A percentile compares a stretch with the other conserved stretches of the same genome.
These are phyloP conservation scores for Eciton burchellii DNA, from an alignment of 1,140 invertebrate genomes.

Conservation along the genomic window DNA sequence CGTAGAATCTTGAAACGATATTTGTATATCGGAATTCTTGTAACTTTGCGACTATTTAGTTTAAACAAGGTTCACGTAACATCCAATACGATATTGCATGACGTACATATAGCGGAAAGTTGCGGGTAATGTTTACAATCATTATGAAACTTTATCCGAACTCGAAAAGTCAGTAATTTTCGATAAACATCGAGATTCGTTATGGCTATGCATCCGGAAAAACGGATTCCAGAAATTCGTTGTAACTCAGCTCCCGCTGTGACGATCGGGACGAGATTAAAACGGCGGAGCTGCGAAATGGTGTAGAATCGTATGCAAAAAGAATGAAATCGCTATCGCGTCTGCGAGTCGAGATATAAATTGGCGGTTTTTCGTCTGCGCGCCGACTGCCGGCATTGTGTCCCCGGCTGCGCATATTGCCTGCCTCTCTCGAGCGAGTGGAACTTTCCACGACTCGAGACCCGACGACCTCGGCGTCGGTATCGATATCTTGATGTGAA, in stretches of 20 bases:
- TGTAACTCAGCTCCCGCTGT: conserved; percentile 48
- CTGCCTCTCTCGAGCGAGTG: conserved; percentile 77
- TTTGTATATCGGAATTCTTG: background rate
- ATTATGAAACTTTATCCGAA: background rate
- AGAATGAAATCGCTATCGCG: conserved; percentile 62
- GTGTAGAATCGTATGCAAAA: conserved; percentile 73
- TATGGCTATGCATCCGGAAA: background rate
- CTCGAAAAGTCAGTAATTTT: background rate
- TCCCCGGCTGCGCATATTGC: conserved; percentile 77
- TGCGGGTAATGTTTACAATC: background rate
- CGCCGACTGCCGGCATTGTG: conserved; percentile 60
- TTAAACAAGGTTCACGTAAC: background rate
- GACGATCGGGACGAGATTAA: conserved; percentile 70
- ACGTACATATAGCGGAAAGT: background rate
- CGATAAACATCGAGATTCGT: conserved; percentile 38
- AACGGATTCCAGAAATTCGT: conserved; percentile 45
- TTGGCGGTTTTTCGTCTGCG: conserved; percentile 76
- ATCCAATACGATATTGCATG: conserved; percentile 16
- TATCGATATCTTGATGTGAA: conserved; percentile 72
- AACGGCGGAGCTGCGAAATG: conserved; percentile 80
- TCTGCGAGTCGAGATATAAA: conserved; percentile 75
- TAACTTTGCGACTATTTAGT: background rate
- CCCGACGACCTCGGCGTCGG: conserved; percentile 68
- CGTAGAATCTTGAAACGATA: too few species aligned
- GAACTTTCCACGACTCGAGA: conserved; percentile 81